Conservation (phyloP, 2,888 invertebrate species). For the Hyposoter didymator region DNA sequence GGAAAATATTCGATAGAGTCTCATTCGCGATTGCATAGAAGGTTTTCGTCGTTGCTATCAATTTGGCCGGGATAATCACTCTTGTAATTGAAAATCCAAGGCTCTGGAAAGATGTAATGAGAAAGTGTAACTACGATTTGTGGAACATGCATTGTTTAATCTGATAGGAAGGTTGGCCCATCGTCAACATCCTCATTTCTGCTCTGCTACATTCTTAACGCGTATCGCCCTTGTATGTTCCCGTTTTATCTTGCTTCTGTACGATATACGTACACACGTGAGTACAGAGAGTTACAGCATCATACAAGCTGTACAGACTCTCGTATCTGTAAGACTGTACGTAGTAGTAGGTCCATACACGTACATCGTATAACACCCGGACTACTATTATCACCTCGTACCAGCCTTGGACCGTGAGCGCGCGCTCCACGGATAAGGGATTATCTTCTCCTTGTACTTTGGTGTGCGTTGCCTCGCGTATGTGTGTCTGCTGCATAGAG, state of each 20-base stretch:
- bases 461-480: slow-evolving; percentile 2
- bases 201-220: no score
- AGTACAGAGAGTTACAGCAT: background rate
- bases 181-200: slow-evolving; percentile 24
- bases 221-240: slow-evolving; percentile 21
- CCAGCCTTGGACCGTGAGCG: slow-evolving; percentile 49
- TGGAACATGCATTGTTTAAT: slow-evolving; percentile 11
- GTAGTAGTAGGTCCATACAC: background rate
- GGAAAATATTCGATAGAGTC: background rate
- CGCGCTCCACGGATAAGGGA: slow-evolving; percentile 62
- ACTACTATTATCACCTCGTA: slow-evolving; percentile 61
- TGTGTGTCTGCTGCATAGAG: background rate
- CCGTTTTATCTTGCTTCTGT: slow-evolving; percentile 39
- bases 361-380: slow-evolving; percentile 34
- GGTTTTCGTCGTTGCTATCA: background rate
- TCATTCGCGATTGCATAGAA: background rate
- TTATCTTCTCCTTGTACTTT: slow-evolving; percentile 58
- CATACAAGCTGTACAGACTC: slow-evolving; percentile 16
- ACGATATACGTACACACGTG: background rate
- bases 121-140: background rate
- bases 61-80: background rate
- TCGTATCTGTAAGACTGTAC: slow-evolving; percentile 32
- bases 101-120: background rate
- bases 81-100: background rate
- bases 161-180: slow-evolving; percentile 18